Evolutionary conservation across 2,797 vertebrate species (phyloP), one percentile per base, ranked within the genome.

Genomic region (Sebastiscus tertius): DNA sequence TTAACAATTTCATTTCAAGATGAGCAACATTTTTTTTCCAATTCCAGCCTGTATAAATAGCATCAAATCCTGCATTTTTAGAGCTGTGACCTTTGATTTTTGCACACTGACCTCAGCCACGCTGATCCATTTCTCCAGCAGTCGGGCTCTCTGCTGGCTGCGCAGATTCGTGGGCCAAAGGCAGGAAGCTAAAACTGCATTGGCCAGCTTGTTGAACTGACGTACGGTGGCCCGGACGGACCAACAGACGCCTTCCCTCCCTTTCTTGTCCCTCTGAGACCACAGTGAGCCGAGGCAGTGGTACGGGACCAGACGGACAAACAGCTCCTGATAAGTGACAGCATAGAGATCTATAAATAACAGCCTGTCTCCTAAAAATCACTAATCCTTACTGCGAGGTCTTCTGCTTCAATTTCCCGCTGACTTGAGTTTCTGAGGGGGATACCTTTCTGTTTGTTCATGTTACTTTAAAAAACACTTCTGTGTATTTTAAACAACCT

Each of bases 61-160:
- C 34, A 26, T 13, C 1, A 49, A 66, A 72, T 26, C 18, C 9
- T 33, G 2, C 11, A 24, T 1, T 22, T 59, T 49, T 5, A 6
- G 2, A 39, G 13, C 9, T 16, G 63, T 12, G 70, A 75, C 68
- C 66, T 82, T 49, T 9, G 29, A 22, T 58, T 36, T 76, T 11
- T 42, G 27, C 14, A 24, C 1, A 62, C 91, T 86, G 72, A 96
- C 97, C 96, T 98, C 96, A 0, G 98, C 97, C 80, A 98, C 97
- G 0, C 94, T 95, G 94, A 99, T 97, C 98, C 97, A 99, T 67
- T 98, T 98, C 95, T 97, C 97, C 88, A 99, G 92, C 16, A 99
- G 94, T 0, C 97, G 94, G 0, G 96, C 97, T 80, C 97, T 95
- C 91, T 98, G 97, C 7, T 97, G 94, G 59, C 95, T 96, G 67